phyloP scores from a whole-genome alignment of 2,797 vertebrate genomes.

The Neomorphus geoffroyi region DNA sequence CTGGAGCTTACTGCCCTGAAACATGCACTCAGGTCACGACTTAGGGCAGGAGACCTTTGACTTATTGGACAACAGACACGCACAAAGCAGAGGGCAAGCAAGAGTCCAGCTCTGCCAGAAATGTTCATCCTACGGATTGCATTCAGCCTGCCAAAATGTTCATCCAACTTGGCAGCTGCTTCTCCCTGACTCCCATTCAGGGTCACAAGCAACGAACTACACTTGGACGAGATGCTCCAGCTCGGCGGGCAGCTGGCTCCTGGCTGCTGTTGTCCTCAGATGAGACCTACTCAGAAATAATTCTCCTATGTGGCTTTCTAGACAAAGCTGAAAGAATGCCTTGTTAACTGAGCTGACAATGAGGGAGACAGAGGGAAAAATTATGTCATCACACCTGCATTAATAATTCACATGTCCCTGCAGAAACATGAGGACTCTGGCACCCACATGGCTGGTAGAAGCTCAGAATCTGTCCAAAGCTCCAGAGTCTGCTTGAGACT shows the following conservation, averaged over 20 bases:
- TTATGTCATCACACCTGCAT: neutral
- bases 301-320: neutral
- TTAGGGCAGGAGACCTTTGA: neutral
- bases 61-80: accelerated
- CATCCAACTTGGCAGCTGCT: neutral
- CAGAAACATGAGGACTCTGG: neutral
- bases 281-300: neutral
- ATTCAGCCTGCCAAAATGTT: neutral
- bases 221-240: neutral
- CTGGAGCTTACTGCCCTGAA: neutral
- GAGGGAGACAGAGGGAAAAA: neutral
- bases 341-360: neutral
- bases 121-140: neutral
- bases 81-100: neutral
- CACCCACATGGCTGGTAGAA: accelerated
- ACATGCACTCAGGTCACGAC: neutral
- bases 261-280: neutral
- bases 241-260: neutral
- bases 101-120: neutral
- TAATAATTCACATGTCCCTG: neutral
- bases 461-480: neutral
- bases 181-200: neutral
- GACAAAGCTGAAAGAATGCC: neutral
- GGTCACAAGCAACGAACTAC: neutral
- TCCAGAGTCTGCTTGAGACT: neutral